Base-by-base conservation (phyloP, 1,140 invertebrate genomes). In the Lepidurus arcticus region DNA sequence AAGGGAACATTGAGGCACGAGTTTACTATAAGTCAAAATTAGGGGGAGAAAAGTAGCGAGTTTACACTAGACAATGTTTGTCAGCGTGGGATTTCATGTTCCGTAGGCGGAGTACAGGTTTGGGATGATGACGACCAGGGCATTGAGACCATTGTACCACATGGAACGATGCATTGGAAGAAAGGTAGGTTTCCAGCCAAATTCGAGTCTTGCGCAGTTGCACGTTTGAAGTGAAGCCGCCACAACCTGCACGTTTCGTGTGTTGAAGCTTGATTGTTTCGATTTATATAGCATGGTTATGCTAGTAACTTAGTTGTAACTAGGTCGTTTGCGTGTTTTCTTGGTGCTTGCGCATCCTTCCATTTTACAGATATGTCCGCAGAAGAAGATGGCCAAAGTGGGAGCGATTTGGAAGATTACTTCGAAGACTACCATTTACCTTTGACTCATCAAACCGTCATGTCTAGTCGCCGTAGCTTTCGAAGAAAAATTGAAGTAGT, bases 341-440 rank as follows among this genome's bases (percentile, higher is more conserved):
- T 77, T 73, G 53, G 34, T 73, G 77, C 43, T 42, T 65, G 77
- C 21, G 11, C 34, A 24, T 74, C 44, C 13, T 65, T 53, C 21
- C 1, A 21, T 78, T 43, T 53, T 44, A 9, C 21, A 78, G 7
- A 65, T 65, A n/a, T 73, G 44, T 7, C 73, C 53, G 7, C 42
- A 78, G 26, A 73, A 26, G 16, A 73, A 53, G 10, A 78, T 44
- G 73, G 47, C 43, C 43, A 45, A 45, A 76, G 43, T 34, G 77
- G 43, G 1, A 78, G 78, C 77, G 81, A 78, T 16, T 74, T 81
- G 44, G 84, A 85, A 43, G 84, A 86, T 75, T 84, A 84, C 76
- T 84, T 83, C 65, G 84, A 84, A 79, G 84, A 85, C 47, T 85
- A 83, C 79, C 83, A 82, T 77, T 80, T 84, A 13, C 84, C 84